These are phyloP conservation scores for Chlorospingus flavigularis DNA, from an alignment of 2,797 vertebrate species.

Conservation along the genomic window DNA sequence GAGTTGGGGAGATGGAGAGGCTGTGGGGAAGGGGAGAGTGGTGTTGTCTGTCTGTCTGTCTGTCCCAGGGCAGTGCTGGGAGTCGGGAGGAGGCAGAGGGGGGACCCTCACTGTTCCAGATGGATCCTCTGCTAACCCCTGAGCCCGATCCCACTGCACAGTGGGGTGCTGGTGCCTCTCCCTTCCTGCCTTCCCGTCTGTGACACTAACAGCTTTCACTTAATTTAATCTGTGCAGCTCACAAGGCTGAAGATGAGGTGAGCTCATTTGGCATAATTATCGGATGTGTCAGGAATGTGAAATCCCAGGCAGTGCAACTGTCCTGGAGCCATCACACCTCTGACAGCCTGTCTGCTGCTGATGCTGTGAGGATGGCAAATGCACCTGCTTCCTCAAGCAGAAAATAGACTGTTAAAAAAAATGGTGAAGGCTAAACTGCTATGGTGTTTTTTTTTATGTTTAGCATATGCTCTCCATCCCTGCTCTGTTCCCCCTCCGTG, in stretches of 20 bases:
- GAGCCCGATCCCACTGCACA: accelerated
- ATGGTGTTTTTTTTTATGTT: slow-evolving; percentile 6
- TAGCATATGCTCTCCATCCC: slow-evolving; percentile 51
- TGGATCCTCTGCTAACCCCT: background rate
- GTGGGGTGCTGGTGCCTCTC: accelerated
- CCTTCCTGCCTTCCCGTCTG: background rate
- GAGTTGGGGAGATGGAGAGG: background rate
- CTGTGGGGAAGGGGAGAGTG: background rate
- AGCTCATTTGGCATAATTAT: slow-evolving; percentile 72
- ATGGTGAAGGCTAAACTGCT: slow-evolving; percentile 36
- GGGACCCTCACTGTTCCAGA: background rate
- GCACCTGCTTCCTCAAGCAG: slow-evolving; percentile 71
- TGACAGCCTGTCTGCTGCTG: slow-evolving; percentile 57
- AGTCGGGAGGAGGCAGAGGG: background rate
- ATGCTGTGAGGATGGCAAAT: slow-evolving; percentile 34
- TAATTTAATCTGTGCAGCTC: slow-evolving; percentile 45
- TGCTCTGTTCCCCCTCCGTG: background rate
- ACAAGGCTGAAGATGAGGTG: slow-evolving; percentile 49
- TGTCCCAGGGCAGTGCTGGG: background rate
- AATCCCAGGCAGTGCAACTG: slow-evolving; percentile 51
- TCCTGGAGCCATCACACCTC: slow-evolving; percentile 65
- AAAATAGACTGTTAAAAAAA: slow-evolving; percentile 68
- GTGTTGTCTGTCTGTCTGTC: accelerated
- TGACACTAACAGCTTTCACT: background rate
- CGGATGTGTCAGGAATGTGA: slow-evolving; percentile 66